phyloP scores from a whole-genome alignment of 2,888 invertebrate genomes.

The Dascillus cervinus region DNA sequence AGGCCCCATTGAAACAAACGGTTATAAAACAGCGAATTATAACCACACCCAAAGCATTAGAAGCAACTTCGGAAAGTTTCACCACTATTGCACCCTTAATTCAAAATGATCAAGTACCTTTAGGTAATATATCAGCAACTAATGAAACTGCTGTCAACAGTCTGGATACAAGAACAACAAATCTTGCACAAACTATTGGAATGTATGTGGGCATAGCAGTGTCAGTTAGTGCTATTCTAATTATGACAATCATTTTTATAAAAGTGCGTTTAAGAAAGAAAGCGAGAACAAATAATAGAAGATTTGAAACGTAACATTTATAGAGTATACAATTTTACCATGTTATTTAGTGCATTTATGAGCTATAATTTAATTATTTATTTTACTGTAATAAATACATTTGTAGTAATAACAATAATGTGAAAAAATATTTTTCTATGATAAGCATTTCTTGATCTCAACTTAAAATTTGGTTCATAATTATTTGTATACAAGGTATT shows the following conservation, averaged over 20 bases:
- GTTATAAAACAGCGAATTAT: slow-evolving; percentile 19
- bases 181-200: neutral
- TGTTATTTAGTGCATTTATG: too few relatives aligned
- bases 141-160: neutral
- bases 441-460: too few relatives aligned
- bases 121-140: neutral
- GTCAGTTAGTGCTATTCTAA: slow-evolving; percentile 7
- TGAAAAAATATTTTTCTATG: too few relatives aligned
- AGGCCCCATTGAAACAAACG: slow-evolving; percentile 33
- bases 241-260: slow-evolving; percentile 8
- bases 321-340: too few relatives aligned
- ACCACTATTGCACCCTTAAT: neutral
- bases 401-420: too few relatives aligned
- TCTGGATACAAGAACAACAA: neutral
- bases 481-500: too few relatives aligned
- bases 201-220: neutral
- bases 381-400: too few relatives aligned
- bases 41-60: slow-evolving; percentile 21
- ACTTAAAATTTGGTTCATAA: too few relatives aligned
- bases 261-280: slow-evolving; percentile 12
- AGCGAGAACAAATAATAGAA: slow-evolving; percentile 16
- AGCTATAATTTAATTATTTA: too few relatives aligned
- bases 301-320: slow-evolving; percentile 18
- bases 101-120: neutral
- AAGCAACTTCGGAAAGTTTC: slow-evolving; percentile 1